Evolutionary conservation across 2,797 vertebrate genomes (phyloP), one percentile per base, ranked within the genome.

Genomic region (Acomys russatus): DNA sequence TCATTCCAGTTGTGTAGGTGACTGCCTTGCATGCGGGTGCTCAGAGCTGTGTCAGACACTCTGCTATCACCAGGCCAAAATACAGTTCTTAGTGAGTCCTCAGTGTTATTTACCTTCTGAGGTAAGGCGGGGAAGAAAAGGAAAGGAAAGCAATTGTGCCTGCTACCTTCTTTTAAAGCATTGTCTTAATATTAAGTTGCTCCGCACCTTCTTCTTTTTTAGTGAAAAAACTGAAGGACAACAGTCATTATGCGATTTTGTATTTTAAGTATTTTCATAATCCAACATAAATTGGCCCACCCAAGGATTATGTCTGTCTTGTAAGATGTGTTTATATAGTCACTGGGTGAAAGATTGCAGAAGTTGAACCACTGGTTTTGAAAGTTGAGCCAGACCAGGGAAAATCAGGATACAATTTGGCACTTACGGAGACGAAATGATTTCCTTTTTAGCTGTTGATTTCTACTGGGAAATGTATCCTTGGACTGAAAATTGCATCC

Each of bases 331-430:
- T 99, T 99, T 99, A 99, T 99, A 99, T 98, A 99, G 99, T 98
- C 98, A 98, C 98, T 98, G 99, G 99, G 99, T 99, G 99, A 99
- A 99, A 99, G 99, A 99, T 99, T 99, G 99, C 99, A 99, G 99
- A 98, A 99, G 98, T 98, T 98, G 98, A 99, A 99, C 98, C 98
- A 97, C 98, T 98, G 98, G 98, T 99, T 98, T 99, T 98, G 98
- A 99, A 99, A 99, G 99, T 98, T 99, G 99, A 99, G 98, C 99
- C 99, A 99, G 99, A 99, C 99, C 99, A 99, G 99, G 99, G 99
- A 99, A 99, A 99, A 99, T 99, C 99, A 99, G 99, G 99, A 99
- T 99, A 99, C 99, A 99, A 99, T 99, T 99, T 99, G 99, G 99
- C 99, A 99, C 99, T 99, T 99, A 99, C 99, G 99, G 99, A 99